phyloP scores from a whole-genome alignment of 2,113 vertebrate genomes.

The Scolopax mira region DNA sequence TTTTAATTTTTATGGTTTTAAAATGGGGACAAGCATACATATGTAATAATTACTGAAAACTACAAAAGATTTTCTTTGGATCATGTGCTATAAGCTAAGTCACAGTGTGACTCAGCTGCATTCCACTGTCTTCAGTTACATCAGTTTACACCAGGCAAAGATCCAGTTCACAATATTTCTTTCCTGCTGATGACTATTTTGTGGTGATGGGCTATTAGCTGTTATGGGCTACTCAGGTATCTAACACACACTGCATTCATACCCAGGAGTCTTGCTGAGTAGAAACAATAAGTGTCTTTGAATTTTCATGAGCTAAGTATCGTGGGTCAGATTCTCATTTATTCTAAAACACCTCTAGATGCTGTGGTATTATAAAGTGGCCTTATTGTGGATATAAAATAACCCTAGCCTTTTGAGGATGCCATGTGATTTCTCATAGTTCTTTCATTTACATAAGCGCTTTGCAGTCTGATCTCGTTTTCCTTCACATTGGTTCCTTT shows the following conservation, averaged over 20 bases:
- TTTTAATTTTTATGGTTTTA: slow-evolving; percentile 29
- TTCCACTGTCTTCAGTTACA: neutral
- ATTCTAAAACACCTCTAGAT: neutral
- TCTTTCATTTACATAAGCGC: neutral
- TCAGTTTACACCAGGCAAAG: neutral
- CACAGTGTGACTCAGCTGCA: neutral
- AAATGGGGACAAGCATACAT: neutral
- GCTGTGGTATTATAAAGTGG: neutral
- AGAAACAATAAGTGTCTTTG: neutral
- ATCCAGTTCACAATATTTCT: neutral
- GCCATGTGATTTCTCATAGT: fast-evolving
- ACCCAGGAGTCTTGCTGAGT: neutral
- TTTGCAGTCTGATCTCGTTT: neutral
- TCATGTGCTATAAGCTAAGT: neutral
- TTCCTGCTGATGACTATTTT: neutral
- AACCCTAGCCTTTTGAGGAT: neutral
- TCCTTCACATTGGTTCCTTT: neutral
- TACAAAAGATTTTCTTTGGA: neutral
- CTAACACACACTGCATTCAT: neutral
- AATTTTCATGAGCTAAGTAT: neutral
- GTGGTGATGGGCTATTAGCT: neutral
- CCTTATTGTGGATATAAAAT: neutral
- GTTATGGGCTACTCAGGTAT: neutral
- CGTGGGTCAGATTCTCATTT: neutral
- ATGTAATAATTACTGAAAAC: slow-evolving; percentile 1